Evolutionary conservation across 1,140 invertebrate species (phyloP), one percentile per base, ranked within the genome.

Genomic region (Tetramorium alpestre): DNA sequence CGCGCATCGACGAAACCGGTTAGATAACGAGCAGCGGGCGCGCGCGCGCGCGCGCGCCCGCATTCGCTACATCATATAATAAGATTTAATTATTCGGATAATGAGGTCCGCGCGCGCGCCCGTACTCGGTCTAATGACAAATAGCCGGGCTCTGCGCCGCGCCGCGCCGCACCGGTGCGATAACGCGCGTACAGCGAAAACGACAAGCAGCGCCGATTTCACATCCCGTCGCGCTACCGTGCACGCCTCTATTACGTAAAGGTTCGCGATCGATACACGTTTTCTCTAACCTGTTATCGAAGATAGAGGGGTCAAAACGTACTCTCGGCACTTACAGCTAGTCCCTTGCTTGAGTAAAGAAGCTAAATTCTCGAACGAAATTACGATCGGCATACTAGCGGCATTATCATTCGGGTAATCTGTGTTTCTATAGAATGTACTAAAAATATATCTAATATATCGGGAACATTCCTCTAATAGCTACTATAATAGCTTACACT

Each of bases 61-160:
- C 80, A 28, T 51, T 80, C 49, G 62, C 77, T 77, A 85, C 84
- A 87, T 88, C 87, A 91, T 91, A 91, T 90, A 90, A 90, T 90
- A 88, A 91, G 89, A 72, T 91, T 91, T 91, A 91, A 91, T 91
- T 91, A 91, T 91, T 91, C 89, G 77, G 73, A 88, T 91, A 91
- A 91, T 88, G 89, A 91, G 60, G 54, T 11, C 72, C 72, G 58
- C 77, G 62, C 56, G 44, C 60, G 44, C 77, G 62, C 56, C 64
- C 33, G 60, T 69, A 75, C 67, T 84, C 62, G 44, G 33, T 77
- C 75, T 88, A 87, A 90, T 89, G 89, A 90, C 88, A 88, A 90
- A 90, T 80, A 88, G 67, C 85, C 84, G 62, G 33, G 38, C 16
- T 33, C 65, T 33, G 33, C 33, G 33, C 22, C 65, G 78, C 62